These are phyloP conservation scores for Drosophila repleta DNA, from an alignment of 1,140 invertebrate genomes.

Conservation along the genomic window DNA sequence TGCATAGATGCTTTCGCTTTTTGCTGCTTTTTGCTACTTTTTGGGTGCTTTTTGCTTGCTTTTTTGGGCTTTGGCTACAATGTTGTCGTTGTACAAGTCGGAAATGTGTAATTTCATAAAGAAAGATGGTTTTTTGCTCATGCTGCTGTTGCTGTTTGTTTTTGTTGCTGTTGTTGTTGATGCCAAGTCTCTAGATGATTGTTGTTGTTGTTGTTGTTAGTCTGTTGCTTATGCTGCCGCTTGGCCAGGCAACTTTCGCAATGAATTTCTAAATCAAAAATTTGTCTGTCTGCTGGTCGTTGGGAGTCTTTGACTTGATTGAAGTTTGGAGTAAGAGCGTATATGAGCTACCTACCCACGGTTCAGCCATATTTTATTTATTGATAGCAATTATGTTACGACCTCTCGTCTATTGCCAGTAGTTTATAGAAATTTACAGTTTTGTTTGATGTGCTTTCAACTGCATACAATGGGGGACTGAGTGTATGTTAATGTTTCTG, in stretches of 20 bases:
- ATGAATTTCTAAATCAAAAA: conserved; percentile 82
- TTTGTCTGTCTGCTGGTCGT: conserved; percentile 68
- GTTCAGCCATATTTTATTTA: conserved; percentile 78
- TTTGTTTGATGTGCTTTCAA: conserved; percentile 82
- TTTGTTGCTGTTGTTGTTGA: conserved; percentile 33
- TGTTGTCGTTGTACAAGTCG: conserved; percentile 76
- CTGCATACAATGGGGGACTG: conserved; percentile 43
- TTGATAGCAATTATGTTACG: conserved; percentile 82
- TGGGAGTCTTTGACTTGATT: conserved; percentile 41
- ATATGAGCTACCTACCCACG: conserved; percentile 16
- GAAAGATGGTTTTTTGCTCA: conserved; percentile 72
- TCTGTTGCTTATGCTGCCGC: conserved; percentile 58
- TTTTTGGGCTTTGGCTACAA: conserved; percentile 69
- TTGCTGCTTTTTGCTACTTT: conserved; percentile 16
- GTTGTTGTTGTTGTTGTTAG: conserved; percentile 24
- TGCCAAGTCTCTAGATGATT: conserved; percentile 38
- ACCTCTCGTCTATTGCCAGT: conserved; percentile 77
- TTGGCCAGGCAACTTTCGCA: conserved; percentile 77
- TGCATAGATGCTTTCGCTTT: conserved; percentile 43
- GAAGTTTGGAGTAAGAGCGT: conserved; percentile 12
- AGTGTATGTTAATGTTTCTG: not conserved
- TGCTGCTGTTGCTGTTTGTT: conserved; percentile 27
- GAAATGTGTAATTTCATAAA: conserved; percentile 82
- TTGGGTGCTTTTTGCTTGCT: conserved; percentile 11
- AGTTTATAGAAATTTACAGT: conserved; percentile 74